Conservation (phyloP, 1,140 invertebrate species). For the Dryas iulia region DNA sequence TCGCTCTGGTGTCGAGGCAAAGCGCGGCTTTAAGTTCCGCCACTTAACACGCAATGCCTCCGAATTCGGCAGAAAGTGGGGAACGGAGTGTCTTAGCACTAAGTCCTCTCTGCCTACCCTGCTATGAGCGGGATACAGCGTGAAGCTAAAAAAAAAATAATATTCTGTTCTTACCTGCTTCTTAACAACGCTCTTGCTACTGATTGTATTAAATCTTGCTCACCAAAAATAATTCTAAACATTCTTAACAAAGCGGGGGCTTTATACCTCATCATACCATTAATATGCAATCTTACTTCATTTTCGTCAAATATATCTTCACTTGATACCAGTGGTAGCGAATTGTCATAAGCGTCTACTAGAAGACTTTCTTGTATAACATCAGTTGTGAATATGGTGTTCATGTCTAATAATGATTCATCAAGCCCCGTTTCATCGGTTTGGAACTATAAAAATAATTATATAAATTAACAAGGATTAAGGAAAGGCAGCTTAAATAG, state of each 20-base stretch:
- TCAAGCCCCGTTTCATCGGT: constrained; percentile 18
- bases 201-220: constrained; percentile 46
- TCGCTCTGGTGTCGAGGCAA: too few species aligned
- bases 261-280: constrained; percentile 52
- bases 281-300: constrained; percentile 44
- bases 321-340: constrained; percentile 33
- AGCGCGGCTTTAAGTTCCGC: too few species aligned
- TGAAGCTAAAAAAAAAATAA: too few species aligned
- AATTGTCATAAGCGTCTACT: constrained; percentile 42
- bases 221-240: constrained; percentile 47
- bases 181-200: constrained; percentile 8
- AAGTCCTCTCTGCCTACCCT: too few species aligned
- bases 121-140: too few species aligned
- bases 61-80: too few species aligned
- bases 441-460: constrained; percentile 53
- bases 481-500: too few species aligned
- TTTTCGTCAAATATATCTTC: constrained; percentile 47
- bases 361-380: constrained; percentile 65
- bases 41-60: too few species aligned
- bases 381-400: constrained; percentile 63
- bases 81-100: too few species aligned
- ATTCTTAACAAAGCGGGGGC: constrained; percentile 59
- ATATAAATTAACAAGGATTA: too few species aligned
- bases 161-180: constrained; percentile 11
- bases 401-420: constrained; percentile 48